phyloP scores from a whole-genome alignment of 23 tunicate genomes.

The Ascidia mentula region DNA sequence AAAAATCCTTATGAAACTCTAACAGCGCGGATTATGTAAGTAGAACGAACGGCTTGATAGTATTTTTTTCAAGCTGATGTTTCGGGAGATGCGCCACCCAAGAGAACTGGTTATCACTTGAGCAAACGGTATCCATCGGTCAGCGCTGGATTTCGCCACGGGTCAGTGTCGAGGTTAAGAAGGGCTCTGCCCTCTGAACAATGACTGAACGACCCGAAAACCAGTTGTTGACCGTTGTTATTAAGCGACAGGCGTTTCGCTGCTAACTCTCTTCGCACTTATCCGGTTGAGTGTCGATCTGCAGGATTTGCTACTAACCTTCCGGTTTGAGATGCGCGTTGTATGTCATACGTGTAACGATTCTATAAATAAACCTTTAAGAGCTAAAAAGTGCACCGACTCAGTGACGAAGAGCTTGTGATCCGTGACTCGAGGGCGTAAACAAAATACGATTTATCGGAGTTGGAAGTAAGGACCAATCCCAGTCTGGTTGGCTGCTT shows the following conservation, averaged over 20 bases:
- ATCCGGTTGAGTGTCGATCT: no score
- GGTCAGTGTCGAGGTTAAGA: constrained; percentile 5
- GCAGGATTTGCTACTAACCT: neutral
- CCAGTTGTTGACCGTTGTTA: neutral
- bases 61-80: neutral
- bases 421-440: neutral
- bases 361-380: no score
- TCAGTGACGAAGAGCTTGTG: neutral
- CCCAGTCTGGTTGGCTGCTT: neutral
- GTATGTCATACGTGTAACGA: no score
- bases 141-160: neutral
- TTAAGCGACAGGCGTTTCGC: neutral
- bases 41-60: neutral
- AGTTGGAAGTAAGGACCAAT: neutral
- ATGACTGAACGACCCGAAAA: neutral
- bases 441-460: neutral
- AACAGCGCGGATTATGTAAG: neutral
- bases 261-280: constrained; percentile 1
- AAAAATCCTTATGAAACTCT: no score
- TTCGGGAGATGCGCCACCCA: neutral
- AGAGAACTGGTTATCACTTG: neutral
- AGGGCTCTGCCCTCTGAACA: no score
- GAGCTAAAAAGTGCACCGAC: no score
- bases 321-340: constrained; percentile 25
- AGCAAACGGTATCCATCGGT: constrained; percentile 10